Percentiles rank a stretch among this genome's conserved stretches.
These are phyloP conservation scores for Suncus etruscus DNA, from an alignment of 2,113 vertebrate species.

Conservation along the genomic window DNA sequence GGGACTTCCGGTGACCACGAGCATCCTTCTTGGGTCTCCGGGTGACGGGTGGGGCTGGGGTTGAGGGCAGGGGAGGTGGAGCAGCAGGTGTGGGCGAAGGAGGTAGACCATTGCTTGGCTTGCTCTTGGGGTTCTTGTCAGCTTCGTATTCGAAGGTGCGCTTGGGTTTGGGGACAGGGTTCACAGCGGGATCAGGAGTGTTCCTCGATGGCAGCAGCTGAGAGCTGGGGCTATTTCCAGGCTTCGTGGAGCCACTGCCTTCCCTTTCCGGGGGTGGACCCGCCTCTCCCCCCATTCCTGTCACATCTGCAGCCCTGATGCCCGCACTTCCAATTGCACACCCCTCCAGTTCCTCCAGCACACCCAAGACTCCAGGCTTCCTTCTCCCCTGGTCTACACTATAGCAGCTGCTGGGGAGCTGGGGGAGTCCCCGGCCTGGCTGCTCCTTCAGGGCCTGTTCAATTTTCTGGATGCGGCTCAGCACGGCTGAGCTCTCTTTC, in stretches of 20 bases:
- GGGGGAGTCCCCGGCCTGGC: slow-evolving; percentile 92
- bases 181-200: slow-evolving; percentile 89
- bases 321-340: slow-evolving; percentile 85
- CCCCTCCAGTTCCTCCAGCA: slow-evolving; percentile 88
- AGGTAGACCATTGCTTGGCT: slow-evolving; percentile 95
- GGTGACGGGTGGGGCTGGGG: slow-evolving; percentile 93
- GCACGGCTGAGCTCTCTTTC: slow-evolving; percentile 96
- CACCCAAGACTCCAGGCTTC: slow-evolving; percentile 89
- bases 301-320: slow-evolving; percentile 87
- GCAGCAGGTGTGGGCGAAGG: slow-evolving; percentile 89
- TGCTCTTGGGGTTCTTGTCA: slow-evolving; percentile 92
- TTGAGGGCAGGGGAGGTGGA: slow-evolving; percentile 94
- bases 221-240: slow-evolving; percentile 84
- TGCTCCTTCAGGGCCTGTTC: slow-evolving; percentile 97
- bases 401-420: slow-evolving; percentile 97
- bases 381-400: slow-evolving; percentile 92
- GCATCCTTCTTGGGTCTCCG: slow-evolving; percentile 90
- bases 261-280: slow-evolving; percentile 88
- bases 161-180: slow-evolving; percentile 98
- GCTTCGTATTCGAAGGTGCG: slow-evolving; percentile 99
- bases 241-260: slow-evolving; percentile 89
- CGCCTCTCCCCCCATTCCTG: slow-evolving; percentile 90
- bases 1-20: slow-evolving; percentile 89
- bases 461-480: slow-evolving; percentile 98
- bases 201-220: slow-evolving; percentile 87